Evolutionary conservation across 2,797 vertebrate species (phyloP).

Genomic region (Poeciliopsis gracilis): DNA sequence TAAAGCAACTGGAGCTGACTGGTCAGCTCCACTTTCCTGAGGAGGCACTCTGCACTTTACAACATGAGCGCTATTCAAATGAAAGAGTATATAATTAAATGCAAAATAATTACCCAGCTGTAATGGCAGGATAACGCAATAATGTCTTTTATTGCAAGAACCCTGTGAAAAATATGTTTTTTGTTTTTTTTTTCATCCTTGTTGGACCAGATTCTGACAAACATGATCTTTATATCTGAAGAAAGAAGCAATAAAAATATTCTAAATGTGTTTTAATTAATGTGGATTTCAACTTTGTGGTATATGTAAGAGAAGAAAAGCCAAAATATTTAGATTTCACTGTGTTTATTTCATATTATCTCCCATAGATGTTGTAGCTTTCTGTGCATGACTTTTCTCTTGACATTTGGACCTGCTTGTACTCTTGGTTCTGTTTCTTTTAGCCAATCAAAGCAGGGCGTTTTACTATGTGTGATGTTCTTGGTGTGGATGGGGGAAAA

Average conservation of each 20-base stretch:
- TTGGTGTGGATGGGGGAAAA: slow-evolving; percentile 7
- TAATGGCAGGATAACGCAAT: not conserved
- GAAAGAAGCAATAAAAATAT: not conserved
- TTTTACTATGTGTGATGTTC: slow-evolving; percentile 6
- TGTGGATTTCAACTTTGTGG: not conserved
- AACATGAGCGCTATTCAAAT: not conserved
- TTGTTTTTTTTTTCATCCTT: not conserved
- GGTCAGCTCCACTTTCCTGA: not conserved
- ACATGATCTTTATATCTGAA: not conserved
- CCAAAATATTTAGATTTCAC: not conserved
- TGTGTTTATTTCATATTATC: not conserved
- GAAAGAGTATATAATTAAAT: not conserved
- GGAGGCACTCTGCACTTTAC: not conserved
- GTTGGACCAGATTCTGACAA: not conserved
- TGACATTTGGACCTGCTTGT: too few species aligned
- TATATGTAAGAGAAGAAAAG: not conserved
- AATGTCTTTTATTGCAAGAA: not conserved
- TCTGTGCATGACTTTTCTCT: not conserved
- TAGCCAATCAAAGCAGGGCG: not conserved
- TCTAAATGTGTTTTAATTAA: not conserved
- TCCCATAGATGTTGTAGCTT: not conserved
- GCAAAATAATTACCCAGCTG: not conserved
- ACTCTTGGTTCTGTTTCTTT: not conserved
- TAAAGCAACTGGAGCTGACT: not conserved
- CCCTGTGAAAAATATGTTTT: not conserved